These are phyloP conservation scores for Oscheius sp. DNA, from an alignment of 2,888 invertebrate genomes.

Conservation along the genomic window DNA sequence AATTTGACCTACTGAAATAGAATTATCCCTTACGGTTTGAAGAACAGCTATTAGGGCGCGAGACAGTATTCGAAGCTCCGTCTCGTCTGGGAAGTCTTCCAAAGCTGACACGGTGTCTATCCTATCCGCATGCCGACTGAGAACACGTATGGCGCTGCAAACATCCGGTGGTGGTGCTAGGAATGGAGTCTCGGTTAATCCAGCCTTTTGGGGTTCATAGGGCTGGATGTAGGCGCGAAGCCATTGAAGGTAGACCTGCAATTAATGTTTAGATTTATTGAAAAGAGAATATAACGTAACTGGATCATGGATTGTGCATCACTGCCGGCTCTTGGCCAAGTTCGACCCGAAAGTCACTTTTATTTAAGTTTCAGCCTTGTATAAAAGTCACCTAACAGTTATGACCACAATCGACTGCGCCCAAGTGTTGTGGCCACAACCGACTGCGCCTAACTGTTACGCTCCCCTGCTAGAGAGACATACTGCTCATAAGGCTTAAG, in stretches of 20 bases:
- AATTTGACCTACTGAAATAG: slow-evolving; percentile 45
- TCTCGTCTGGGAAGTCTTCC: slow-evolving; percentile 84
- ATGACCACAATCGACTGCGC: too few relatives aligned
- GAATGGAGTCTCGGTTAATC: slow-evolving; percentile 45
- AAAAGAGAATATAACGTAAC: too few relatives aligned
- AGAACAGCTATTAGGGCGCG: slow-evolving; percentile 81
- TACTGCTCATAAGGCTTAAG: too few relatives aligned
- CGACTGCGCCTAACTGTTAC: too few relatives aligned
- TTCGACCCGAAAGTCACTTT: too few relatives aligned
- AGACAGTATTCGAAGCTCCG: slow-evolving; percentile 82
- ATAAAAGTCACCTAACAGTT: too few relatives aligned
- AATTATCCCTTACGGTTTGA: slow-evolving; percentile 82
- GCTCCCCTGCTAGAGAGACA: too few relatives aligned
- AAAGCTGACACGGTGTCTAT: slow-evolving; percentile 84
- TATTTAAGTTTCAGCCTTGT: too few relatives aligned
- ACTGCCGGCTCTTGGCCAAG: too few relatives aligned
- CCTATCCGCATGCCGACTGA: slow-evolving; percentile 86
- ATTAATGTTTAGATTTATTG: neutral
- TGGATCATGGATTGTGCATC: too few relatives aligned
- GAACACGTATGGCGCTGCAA: slow-evolving; percentile 83
- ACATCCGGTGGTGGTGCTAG: slow-evolving; percentile 80
- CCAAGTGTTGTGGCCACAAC: too few relatives aligned
- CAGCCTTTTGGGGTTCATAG: slow-evolving; percentile 74
- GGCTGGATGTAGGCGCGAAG: slow-evolving; percentile 79
- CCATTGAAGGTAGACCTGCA: slow-evolving; percentile 80